Base-by-base conservation (phyloP, 2,888 invertebrate species). In the Philereme vetulata region DNA sequence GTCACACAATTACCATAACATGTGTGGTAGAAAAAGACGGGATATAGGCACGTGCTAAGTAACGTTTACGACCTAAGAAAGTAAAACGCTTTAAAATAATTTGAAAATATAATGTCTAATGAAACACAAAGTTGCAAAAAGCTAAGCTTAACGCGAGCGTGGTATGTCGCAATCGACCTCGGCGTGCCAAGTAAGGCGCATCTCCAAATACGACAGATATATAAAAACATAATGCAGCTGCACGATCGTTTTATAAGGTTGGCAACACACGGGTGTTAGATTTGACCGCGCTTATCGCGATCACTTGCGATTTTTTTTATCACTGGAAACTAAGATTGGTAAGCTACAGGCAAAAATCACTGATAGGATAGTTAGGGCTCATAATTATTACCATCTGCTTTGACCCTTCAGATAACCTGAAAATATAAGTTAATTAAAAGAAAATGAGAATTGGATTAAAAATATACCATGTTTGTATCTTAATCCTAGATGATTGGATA, bases 201-300 rank as follows among this genome's bases (percentile, higher is more conserved):
- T 64, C 64, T 58, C 64, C 61, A 58, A 64, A 61, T 64, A 61
- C 49, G 56, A 64, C 47, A 38, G 52, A 60, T 56, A 63, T 56
- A 63, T 59, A 64, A 45, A 61, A 60, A 60, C 56, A 47, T 38
- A 51, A 32, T 60, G 63, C 63, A 64, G 60, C 60, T 64, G 63
- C 63, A 60, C 56, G 33, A 56, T 49, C 51, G 54, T 45, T 42
- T 52, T 59, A 33, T 55, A 43, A 32, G 10, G 33, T 4, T 47
- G 55, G 7, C 46, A 54, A 62, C 57, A 48, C 38, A 62, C 57
- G 54, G 49, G 47, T n/a, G 21, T 8, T 5, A 33, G 9, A 33
- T 33, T n/a, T 9, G 46, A 6, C 4, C 46, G 34, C n/a, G n/a
- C 9, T n/a, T 34, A 34, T 11, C 38, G 38, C 38, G 38, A 8